Evolutionary conservation across 1,140 invertebrate species (phyloP), one percentile per base, ranked within the genome.

Genomic region (Ridgeia piscesae): DNA sequence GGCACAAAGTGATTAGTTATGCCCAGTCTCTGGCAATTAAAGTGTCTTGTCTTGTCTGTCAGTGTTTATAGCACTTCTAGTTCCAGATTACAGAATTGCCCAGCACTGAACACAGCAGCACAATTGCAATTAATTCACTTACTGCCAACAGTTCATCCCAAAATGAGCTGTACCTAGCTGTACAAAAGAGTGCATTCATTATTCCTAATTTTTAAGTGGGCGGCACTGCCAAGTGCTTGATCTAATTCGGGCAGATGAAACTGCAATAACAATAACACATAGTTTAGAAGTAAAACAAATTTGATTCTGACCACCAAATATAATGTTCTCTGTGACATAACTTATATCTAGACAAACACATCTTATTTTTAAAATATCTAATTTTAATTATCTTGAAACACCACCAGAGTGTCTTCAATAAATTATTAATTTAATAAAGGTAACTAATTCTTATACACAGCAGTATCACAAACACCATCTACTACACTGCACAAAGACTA

Each of bases 111-210:
- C 58, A 90, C 89, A 21, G 34, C 1, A n/a, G 34, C 34, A 4
- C 89, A 34, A 33, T 27, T 90, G 89, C n/a, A 90, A 90, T 90
- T 90, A 90, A 90, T 90, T 90, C 35, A 90, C 33, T 89, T n/a
- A n/a, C n/a, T 33, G 33, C 9, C 89, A 89, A 33, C 33, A 9
- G 89, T 34, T 14, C 89, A 90, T 90, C 27, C 58, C 27, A 4
- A 77, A 77, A 77, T 17, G 58, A 77, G 27, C 58, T 77, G 58
- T 77, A 8, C 48, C 21, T 42, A 42, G 42, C 11, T 42, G 42
- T 42, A 11, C 42, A 31, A 21, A 77, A 77, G 17, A 77, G 2
- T 77, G 58, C 27, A 77, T 77, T 31, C 17, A 8, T 4, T 31
- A 77, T 77, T 77, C 4, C 58, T 77, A 77, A 17, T 27, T 50